phyloP scores from a whole-genome alignment of 2,113 vertebrate species.

The Sylvietta virens region DNA sequence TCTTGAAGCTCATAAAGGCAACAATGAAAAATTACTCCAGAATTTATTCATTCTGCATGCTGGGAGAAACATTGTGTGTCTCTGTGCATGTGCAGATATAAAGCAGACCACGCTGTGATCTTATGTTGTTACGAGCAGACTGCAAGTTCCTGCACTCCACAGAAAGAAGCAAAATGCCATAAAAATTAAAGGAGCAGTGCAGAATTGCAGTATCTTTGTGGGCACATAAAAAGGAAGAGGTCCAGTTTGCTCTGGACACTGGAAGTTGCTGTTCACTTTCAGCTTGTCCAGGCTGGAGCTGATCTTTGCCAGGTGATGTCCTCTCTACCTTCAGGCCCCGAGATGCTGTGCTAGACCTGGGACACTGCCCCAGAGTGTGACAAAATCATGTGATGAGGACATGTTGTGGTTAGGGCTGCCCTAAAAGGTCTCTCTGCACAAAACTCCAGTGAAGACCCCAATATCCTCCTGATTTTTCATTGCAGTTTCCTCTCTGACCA shows the following conservation, averaged over 20 bases:
- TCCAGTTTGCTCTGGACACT: not conserved
- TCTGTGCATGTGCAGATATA: not conserved
- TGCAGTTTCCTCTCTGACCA: not conserved
- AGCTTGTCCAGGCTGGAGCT: not conserved
- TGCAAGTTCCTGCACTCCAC: not conserved
- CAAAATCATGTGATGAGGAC: not conserved
- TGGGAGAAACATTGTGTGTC: not conserved
- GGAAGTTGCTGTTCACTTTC: not conserved
- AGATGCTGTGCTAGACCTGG: not conserved
- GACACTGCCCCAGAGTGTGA: not conserved
- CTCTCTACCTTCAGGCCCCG: not conserved
- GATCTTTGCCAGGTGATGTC: not conserved
- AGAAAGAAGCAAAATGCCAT: not conserved
- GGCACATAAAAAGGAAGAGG: not conserved
- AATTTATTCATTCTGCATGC: not conserved
- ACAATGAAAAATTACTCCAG: conserved; percentile 9
- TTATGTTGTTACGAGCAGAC: not conserved
- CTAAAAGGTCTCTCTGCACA: not conserved
- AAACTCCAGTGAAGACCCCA: not conserved
- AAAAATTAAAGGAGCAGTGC: not conserved
- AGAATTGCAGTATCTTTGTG: not conserved
- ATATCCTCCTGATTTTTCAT: not conserved
- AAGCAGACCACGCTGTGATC: conserved; percentile 11
- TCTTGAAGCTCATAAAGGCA: not conserved
- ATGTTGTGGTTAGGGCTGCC: not conserved